Base-by-base conservation (phyloP, 2,113 vertebrate species). In the Hippocampus comes region DNA sequence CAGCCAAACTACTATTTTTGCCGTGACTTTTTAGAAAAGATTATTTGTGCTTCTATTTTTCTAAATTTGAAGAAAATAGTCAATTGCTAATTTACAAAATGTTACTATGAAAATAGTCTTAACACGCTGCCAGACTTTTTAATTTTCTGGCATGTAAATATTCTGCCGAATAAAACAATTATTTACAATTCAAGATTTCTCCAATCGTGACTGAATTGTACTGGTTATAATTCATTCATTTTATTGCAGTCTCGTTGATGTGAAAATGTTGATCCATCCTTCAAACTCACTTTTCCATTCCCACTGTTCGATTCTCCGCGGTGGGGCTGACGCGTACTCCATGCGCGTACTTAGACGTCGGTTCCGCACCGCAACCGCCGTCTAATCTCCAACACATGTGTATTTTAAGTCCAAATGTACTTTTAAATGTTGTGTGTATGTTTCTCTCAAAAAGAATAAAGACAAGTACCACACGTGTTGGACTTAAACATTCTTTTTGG, bases 391-490 rank as follows among this genome's bases (percentile, higher is more conserved):
- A 59, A 15, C 23, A 61, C 59, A 9, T 61, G 27, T 61, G 18
- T 61, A 34, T 61, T 38, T 61, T 7, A 51, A 51, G 49, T 51
- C 49, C 49, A 14, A 15, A 12, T 25, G 55, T 57, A 57, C 55
- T 57, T 38, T 57, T 30, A 30, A 20, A 30, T 61, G 59, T 61
- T 61, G 34, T 61, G 34, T 61, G 59, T 61, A 61, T 61, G 27
- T 61, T 30, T 61, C 59, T 61, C 56, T 61, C 59, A 34, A 61
- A 23, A 61, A 61, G 59, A 61, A 61, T 61, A 61, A 61, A 61
- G 59, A 34, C 59, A 34, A 34, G 59, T 61, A 61, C 59, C 59
- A 61, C 59, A 61, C 59, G 18, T 34, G 17, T 61, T 34, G 27
- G 27, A 34, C 27, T 61, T 34, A 30, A 61, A 61, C 17, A 61